A percentile compares a stretch with the other conserved stretches of the same genome.
phyloP scores from a whole-genome alignment of 1,140 invertebrate species.

The Macrobrachium rosenbergii region DNA sequence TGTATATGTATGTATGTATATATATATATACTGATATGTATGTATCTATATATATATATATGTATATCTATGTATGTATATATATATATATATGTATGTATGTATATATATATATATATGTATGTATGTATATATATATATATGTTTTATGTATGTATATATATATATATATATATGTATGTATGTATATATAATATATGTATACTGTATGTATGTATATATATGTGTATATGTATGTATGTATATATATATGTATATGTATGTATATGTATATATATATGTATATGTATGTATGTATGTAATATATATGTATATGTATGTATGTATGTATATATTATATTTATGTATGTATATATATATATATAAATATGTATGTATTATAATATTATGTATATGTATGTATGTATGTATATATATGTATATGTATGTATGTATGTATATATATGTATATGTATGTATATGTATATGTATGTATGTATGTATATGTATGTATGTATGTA shows the following conservation, averaged over 20 bases:
- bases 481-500: constrained; percentile 9
- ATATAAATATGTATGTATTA: too few species aligned
- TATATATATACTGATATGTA: not conserved
- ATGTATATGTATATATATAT: too few species aligned
- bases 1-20: constrained; percentile 7
- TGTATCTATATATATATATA: constrained; percentile 1
- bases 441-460: constrained; percentile 9
- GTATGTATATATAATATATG: too few species aligned
- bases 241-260: too few species aligned
- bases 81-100: constrained; percentile 9
- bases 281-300: too few species aligned
- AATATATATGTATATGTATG: too few species aligned
- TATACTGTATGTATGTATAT: too few species aligned
- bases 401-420: not conserved
- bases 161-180: constrained; percentile 3
- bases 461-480: not conserved
- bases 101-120: constrained; percentile 12
- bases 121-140: not conserved
- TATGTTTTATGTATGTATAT: not conserved
- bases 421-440: not conserved
- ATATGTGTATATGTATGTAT: too few species aligned
- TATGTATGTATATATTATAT: too few species aligned
- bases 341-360: too few species aligned
- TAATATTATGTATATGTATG: too few species aligned
- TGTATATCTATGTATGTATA: not conserved